These are phyloP conservation scores for Lapara coniferarum DNA, from an alignment of 2,888 invertebrate species.

Conservation along the genomic window DNA sequence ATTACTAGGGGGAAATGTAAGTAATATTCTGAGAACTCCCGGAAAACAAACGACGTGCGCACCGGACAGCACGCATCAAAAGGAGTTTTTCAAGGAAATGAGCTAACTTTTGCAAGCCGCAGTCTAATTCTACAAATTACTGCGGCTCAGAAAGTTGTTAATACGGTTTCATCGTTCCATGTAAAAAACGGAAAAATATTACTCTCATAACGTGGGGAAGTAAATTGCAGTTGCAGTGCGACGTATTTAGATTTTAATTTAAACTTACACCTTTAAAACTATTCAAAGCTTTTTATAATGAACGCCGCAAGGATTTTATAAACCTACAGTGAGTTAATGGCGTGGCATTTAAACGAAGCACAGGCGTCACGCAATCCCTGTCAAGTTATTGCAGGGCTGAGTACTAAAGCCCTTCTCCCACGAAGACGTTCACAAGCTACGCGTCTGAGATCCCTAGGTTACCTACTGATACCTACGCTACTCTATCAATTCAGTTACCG, in stretches of 20 bases:
- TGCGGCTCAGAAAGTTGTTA: constrained; percentile 12
- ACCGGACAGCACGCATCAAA: constrained; percentile 59
- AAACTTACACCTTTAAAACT: not conserved
- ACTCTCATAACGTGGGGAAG: not conserved
- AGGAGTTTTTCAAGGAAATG: constrained; percentile 74
- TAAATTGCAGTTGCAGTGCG: constrained; percentile 2
- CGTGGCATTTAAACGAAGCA: too few species aligned
- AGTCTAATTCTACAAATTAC: constrained; percentile 19
- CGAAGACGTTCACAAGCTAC: too few species aligned
- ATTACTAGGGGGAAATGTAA: constrained; percentile 65
- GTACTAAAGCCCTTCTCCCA: too few species aligned
- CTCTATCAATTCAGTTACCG: too few species aligned
- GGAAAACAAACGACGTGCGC: constrained; percentile 62
- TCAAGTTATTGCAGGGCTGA: too few species aligned
- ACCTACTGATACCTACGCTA: too few species aligned
- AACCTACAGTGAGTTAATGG: too few species aligned
- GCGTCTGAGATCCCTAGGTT: too few species aligned
- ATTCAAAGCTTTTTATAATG: not conserved
- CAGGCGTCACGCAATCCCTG: too few species aligned
- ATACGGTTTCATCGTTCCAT: constrained; percentile 9
- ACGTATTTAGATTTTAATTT: constrained; percentile 4
- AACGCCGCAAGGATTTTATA: not conserved
- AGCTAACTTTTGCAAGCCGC: constrained; percentile 61
- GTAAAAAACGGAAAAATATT: not conserved
- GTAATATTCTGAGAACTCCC: constrained; percentile 61